Evolutionary conservation across 2,113 vertebrate genomes (phyloP), one percentile per base, ranked within the genome.

Genomic region (Aleadryas rufinucha): DNA sequence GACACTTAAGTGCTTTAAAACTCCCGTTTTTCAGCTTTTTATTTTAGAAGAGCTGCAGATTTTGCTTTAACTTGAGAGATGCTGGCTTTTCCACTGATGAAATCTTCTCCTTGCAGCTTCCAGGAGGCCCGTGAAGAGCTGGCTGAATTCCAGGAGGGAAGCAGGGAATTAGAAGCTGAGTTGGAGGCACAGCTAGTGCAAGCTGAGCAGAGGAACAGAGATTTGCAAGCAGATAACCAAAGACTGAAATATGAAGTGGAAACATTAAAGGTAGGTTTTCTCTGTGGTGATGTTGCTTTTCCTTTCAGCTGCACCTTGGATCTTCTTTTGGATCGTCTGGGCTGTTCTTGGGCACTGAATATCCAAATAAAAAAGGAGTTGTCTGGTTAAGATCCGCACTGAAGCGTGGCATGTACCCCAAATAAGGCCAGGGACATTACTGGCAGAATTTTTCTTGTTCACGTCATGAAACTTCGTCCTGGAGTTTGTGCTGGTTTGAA

Each of bases 141-240:
- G 97, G 98, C 98, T 95, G 99, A 99, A 93, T 99, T 99, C 97
- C 99, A 99, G 97, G 99, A 99, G 95, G 99, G 99, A 70, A 99
- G 99, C 97, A 98, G 99, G 77, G 99, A 99, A 91, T 97, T 99
- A 94, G 99, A 99, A 97, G 99, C 99, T 8, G 99, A 99, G 95
- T 96, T 99, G 97, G 99, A 99, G 96, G 98, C 99, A 7, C 99
- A 99, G 90, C 98, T 99, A 30, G 98, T 98, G 54, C 99, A 99
- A 94, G 98, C 99, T 39, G 99, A 99, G 86, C 99, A 99, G 90
- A 98, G 99, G 82, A 99, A 99, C 9, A 97, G 99, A 96, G 99
- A 99, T 96, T 98, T 99, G 92, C 98, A 99, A 78, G 98, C 98
- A 44, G 99, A 99, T 97, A 99, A 99, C 95, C 99, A 99, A 98